Evolutionary conservation across 2,113 vertebrate species (phyloP).

Genomic region (Zosterops lateralis): DNA sequence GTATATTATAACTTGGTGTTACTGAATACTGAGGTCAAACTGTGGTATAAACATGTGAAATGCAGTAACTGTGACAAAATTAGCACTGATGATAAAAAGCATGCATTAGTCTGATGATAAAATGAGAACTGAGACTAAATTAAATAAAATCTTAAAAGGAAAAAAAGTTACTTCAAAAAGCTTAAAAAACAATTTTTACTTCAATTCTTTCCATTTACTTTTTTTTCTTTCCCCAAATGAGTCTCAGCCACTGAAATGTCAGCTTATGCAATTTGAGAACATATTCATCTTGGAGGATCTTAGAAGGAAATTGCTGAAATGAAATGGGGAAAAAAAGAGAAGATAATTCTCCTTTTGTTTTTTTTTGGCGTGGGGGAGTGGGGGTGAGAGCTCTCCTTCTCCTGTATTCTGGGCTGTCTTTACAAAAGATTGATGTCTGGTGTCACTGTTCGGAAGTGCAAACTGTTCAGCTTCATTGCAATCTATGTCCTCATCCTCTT

Average conservation of each 20-base stretch:
- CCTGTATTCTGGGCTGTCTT: slow-evolving; percentile 70
- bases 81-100: neutral
- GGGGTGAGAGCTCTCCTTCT: slow-evolving; percentile 65
- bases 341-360: slow-evolving; percentile 83
- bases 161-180: neutral
- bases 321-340: slow-evolving; percentile 35
- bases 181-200: neutral
- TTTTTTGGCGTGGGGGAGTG: slow-evolving; percentile 28
- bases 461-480: slow-evolving; percentile 87
- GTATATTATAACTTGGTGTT: neutral
- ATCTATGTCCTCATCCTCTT: slow-evolving; percentile 82
- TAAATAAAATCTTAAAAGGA: neutral
- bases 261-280: slow-evolving; percentile 40
- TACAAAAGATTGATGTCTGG: slow-evolving; percentile 88
- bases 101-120: slow-evolving; percentile 26
- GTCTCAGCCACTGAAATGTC: neutral
- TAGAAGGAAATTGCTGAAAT: slow-evolving; percentile 58
- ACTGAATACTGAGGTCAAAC: slow-evolving; percentile 11
- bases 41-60: slow-evolving; percentile 1
- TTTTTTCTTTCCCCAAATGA: neutral
- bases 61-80: slow-evolving; percentile 48
- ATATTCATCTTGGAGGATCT: slow-evolving; percentile 61
- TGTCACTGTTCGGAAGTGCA: slow-evolving; percentile 91
- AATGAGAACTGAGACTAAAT: slow-evolving; percentile 12
- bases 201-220: neutral